A percentile compares a stretch with the other conserved stretches of the same genome.
phyloP scores from a whole-genome alignment of 2,888 invertebrate species.

The Lasioglossum morio region DNA sequence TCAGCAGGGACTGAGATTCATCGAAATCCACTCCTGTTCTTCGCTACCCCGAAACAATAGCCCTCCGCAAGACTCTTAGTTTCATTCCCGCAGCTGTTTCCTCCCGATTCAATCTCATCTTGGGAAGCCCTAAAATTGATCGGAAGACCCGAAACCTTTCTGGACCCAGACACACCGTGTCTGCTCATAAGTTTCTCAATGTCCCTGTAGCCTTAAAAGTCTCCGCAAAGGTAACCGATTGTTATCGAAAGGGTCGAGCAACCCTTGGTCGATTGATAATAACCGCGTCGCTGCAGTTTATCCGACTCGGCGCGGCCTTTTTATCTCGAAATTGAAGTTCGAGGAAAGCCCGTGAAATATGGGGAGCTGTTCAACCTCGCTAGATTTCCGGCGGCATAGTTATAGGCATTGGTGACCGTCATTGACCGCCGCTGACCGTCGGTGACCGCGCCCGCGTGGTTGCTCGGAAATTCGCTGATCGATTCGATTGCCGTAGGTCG shows the following conservation, averaged over 20 bases:
- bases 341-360: not conserved
- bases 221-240: not conserved
- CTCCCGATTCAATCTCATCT: not conserved
- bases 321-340: not conserved
- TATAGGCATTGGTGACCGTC: not conserved
- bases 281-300: not conserved
- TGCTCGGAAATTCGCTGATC: not conserved
- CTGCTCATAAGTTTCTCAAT: not conserved
- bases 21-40: too few species aligned
- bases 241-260: not conserved
- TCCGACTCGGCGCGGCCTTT: not conserved
- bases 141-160: not conserved
- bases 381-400: not conserved
- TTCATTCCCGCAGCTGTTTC: not conserved
- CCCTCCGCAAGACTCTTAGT: not conserved
- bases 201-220: not conserved
- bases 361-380: not conserved
- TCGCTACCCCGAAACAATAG: too few species aligned
- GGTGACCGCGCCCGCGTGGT: not conserved
- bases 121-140: not conserved
- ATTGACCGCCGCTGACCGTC: not conserved
- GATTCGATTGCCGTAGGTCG: conserved; percentile 87
- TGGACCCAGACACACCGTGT: too few species aligned
- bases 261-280: not conserved
- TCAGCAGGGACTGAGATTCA: too few species aligned